A percentile compares a stretch with the other conserved stretches of the same genome.
These are phyloP conservation scores for Mandrillus leucophaeus DNA, from an alignment of 2,113 vertebrate species.

Conservation along the genomic window DNA sequence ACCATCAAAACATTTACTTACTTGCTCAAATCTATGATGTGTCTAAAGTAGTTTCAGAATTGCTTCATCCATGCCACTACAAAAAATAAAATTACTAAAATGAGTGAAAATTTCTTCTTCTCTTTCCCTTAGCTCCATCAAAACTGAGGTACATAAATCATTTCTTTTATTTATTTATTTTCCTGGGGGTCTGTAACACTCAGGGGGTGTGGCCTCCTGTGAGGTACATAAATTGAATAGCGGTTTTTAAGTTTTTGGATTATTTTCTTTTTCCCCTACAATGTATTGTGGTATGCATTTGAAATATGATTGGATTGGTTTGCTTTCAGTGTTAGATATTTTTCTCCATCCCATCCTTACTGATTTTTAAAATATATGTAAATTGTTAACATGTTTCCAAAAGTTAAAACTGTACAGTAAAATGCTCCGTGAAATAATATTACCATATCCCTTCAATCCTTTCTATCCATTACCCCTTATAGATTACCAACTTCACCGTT, in stretches of 20 bases:
- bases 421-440: background rate
- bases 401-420: slow-evolving; percentile 15
- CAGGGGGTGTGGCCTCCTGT: too few relatives aligned
- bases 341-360: background rate
- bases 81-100: background rate
- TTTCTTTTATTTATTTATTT: too few relatives aligned
- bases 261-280: slow-evolving; percentile 27
- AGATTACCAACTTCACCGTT: background rate
- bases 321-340: slow-evolving; percentile 24
- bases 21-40: background rate
- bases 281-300: background rate
- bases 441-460: background rate
- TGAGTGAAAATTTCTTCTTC: background rate
- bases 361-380: background rate
- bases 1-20: slow-evolving; percentile 16
- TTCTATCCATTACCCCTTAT: background rate
- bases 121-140: background rate
- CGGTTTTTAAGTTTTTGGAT: background rate
- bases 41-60: background rate
- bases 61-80: background rate
- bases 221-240: background rate
- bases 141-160: background rate
- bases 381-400: slow-evolving; percentile 21
- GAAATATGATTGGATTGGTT: slow-evolving; percentile 1
- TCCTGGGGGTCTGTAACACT: too few relatives aligned